Evolutionary conservation across 2,888 invertebrate species (phyloP), one percentile per base, ranked within the genome.

Genomic region (Fabriciana adippe): DNA sequence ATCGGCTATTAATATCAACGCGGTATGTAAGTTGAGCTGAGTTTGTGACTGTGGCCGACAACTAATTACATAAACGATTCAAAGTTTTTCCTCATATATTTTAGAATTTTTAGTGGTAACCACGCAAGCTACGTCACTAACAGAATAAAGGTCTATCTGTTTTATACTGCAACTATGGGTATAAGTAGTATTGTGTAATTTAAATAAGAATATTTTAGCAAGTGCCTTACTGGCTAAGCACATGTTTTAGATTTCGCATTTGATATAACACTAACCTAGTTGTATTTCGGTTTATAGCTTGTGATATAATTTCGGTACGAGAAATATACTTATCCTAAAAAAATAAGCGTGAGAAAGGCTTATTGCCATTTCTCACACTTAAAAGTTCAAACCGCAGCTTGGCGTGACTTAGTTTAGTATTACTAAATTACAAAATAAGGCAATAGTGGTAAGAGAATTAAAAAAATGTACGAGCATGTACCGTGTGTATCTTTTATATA

Each of bases 271-370:
- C 50, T 66, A 59, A 66, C 69, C 59, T 45, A 45, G 21, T 69
- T 55, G 26, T 26, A 63, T 50, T 65, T 53, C 61, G 56, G 31
- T 16, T 48, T 45, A 55, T 41, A 14, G 47, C 55, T 56, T 62
- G 47, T 66, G 60, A 63, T 55, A 59, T 60, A 66, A 61, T 66
- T 66, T 51, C 35, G 56, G 48, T 63, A 64, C 48, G 13, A n/a
- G 50, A 26, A 64, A 53, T 53, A 41, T 11, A 41, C 35, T 41
- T 41, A 41, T 18, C 54, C 21, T 35, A 60, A 64, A 35, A 57
- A 55, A 14, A 16, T 48, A 45, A 57, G 64, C 67, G 70, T 70
- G 67, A 55, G 70, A 70, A 70, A 64, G 56, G n/a, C 48, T 31
- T 60, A 31, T 59, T 55, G 45, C 56, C 57, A 31, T 48, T 60